Evolutionary conservation across 2,888 invertebrate species (phyloP).

Genomic region (Beris morrisii): DNA sequence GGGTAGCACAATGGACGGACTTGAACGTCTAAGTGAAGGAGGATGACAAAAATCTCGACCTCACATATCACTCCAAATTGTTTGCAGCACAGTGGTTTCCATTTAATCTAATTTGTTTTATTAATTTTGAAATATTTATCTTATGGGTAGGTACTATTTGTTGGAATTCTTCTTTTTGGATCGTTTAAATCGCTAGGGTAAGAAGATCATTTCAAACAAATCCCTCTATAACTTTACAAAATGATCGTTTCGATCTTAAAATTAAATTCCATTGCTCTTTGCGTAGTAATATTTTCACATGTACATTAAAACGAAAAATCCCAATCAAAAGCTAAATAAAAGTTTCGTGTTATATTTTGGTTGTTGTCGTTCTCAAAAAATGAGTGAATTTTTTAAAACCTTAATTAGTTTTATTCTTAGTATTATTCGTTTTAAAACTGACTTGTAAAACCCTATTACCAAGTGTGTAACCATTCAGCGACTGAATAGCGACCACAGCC

Average conservation of each 20-base stretch:
- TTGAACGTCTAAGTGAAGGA: no score
- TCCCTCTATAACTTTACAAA: no score
- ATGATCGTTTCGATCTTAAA: conserved; percentile 2
- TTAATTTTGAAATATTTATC: no score
- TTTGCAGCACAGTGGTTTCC: no score
- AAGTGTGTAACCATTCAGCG: conserved; percentile 87
- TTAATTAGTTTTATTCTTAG: conserved; percentile 61
- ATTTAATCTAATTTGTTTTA: no score
- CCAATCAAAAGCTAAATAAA: conserved; percentile 12
- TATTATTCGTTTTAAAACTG: conserved; percentile 86
- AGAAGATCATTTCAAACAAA: no score
- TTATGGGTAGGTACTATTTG: no score
- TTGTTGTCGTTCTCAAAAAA: conserved; percentile 14
- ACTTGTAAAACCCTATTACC: conserved; percentile 90
- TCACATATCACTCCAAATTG: no score
- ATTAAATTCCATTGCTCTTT: conserved; percentile 28
- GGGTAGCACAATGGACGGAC: no score
- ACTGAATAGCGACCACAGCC: conserved; percentile 87
- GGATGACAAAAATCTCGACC: no score
- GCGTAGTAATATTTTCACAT: conserved; percentile 8
- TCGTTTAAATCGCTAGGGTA: no score
- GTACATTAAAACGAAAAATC: conserved; percentile 20
- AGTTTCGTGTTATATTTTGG: background rate
- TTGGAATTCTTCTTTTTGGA: no score
- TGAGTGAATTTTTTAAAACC: conserved; percentile 5